These are phyloP conservation scores for Phylloscopus trochilus DNA, from an alignment of 2,113 vertebrate genomes.

Conservation along the genomic window DNA sequence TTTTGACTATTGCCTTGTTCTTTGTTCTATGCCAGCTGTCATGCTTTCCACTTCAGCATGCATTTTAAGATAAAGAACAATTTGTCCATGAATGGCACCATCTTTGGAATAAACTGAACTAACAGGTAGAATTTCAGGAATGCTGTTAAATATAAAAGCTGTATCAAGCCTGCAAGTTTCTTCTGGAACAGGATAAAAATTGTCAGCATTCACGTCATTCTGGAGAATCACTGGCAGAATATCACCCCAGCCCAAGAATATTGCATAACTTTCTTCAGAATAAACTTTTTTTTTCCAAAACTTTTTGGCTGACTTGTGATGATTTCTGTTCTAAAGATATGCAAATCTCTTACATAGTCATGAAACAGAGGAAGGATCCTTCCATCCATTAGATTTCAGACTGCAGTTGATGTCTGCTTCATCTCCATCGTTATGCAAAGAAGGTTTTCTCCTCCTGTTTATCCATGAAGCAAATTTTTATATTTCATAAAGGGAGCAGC, in stretches of 20 bases:
- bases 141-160: not conserved
- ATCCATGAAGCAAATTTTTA: not conserved
- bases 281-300: not conserved
- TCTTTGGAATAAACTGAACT: not conserved
- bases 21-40: not conserved
- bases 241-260: not conserved
- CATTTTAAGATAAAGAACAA: not conserved
- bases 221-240: not conserved
- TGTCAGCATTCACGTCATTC: not conserved
- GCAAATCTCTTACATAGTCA: not conserved
- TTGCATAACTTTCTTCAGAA: not conserved
- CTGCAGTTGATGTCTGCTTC: not conserved
- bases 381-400: not conserved
- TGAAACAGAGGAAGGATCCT: not conserved
- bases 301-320: not conserved
- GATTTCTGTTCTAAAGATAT: not conserved
- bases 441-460: not conserved
- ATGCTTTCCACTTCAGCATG: not conserved
- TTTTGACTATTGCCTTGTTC: not conserved
- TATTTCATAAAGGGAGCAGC: not conserved
- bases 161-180: not conserved
- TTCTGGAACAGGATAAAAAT: not conserved
- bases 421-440: not conserved
- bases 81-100: not conserved
- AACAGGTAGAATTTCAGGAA: not conserved